Evolutionary conservation across 37 sponge, comb jelly and placozoan genomes (phyloP).

Genomic region (Sycon ciliatum): DNA sequence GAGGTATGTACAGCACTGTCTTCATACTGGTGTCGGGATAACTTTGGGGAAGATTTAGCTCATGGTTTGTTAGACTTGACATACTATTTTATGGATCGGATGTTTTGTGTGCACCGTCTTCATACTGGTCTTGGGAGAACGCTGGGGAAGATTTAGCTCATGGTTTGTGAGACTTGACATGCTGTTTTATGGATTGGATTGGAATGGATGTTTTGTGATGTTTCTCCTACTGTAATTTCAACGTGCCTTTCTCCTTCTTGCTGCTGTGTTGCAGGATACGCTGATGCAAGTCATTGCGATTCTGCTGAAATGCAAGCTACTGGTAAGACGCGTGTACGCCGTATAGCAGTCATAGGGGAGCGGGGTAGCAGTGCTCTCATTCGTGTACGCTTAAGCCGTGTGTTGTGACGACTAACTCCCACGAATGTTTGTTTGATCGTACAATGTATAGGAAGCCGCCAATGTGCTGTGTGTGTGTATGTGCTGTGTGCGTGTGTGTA

Average conservation of each 20-base stretch:
- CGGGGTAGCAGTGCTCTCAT: background rate
- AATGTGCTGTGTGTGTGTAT: too few relatives aligned
- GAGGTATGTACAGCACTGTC: conserved; percentile 33
- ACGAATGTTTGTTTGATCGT: background rate
- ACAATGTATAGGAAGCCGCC: too few relatives aligned
- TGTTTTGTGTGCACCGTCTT: too few relatives aligned
- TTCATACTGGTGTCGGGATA: too few relatives aligned
- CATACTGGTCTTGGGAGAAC: too few relatives aligned
- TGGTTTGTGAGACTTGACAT: background rate
- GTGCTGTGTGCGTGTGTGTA: background rate
- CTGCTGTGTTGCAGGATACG: conserved; percentile 35
- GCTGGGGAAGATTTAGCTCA: too few relatives aligned
- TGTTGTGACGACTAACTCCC: background rate
- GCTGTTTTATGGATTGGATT: background rate
- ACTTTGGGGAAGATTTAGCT: too few relatives aligned
- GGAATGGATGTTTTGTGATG: background rate
- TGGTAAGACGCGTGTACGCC: too few relatives aligned
- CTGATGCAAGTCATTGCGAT: conserved; percentile 57
- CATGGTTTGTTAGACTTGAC: too few relatives aligned
- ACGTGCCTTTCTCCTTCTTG: background rate
- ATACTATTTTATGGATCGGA: too few relatives aligned
- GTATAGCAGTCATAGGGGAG: background rate
- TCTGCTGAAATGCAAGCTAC: conserved; percentile 55
- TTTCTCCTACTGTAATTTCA: background rate
- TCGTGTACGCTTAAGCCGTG: too few relatives aligned